Conservation (phyloP, 2,888 invertebrate species). For the Lithophane leautieri region DNA sequence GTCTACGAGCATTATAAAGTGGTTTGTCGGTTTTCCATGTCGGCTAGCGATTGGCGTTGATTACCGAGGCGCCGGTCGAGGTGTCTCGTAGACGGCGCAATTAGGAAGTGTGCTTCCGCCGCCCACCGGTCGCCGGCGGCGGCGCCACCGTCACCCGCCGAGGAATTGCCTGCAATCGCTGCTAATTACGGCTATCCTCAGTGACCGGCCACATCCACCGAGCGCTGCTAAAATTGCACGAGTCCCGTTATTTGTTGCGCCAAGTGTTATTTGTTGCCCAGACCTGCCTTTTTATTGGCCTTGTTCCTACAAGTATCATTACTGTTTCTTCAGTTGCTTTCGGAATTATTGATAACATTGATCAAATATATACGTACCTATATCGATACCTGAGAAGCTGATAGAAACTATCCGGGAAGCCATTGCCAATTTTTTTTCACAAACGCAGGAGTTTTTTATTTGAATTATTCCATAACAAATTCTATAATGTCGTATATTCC, state of each 20-base stretch:
- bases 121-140: conserved; percentile 84
- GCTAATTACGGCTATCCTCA: conserved; percentile 85
- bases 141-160: conserved; percentile 87
- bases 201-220: conserved; percentile 71
- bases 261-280: conserved; percentile 48
- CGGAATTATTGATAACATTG: background rate
- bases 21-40: conserved; percentile 74
- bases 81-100: conserved; percentile 87
- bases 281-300: conserved; percentile 51
- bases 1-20: conserved; percentile 67
- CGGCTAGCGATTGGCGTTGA: conserved; percentile 84
- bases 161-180: conserved; percentile 86
- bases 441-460: background rate
- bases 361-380: background rate
- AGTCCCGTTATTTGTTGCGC: conserved; percentile 64
- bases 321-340: conserved; percentile 15
- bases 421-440: background rate
- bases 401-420: background rate
- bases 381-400: background rate
- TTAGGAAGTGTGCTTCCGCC: conserved; percentile 90
- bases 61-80: conserved; percentile 89
- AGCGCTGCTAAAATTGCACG: conserved; percentile 69
- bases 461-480: conserved; percentile 7
- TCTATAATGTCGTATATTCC: conserved; percentile 61
- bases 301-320: conserved; percentile 46